Base-by-base conservation (phyloP, 2,888 invertebrate species). In the Elgonia sp. region DNA sequence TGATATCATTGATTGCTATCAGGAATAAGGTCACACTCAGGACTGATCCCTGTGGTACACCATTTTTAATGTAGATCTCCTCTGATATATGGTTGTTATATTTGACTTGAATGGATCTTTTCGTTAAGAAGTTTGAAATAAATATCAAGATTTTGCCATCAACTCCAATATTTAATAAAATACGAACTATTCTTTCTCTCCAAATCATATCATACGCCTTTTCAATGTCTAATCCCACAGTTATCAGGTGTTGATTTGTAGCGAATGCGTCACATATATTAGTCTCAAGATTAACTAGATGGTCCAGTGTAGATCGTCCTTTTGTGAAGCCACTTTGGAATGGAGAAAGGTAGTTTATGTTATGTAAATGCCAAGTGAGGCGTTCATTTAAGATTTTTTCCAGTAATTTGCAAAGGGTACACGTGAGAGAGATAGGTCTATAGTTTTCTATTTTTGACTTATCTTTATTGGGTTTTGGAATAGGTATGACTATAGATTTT, bases 131-230 rank as follows among this genome's bases (percentile, higher is more conserved):
- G n/a, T 57, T 57, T 57, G 16, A 12, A 14, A 57, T 18, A n/a
- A 57, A 57, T 9, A n/a, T 57, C 9, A 18, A 18, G 20, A 57
- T 1, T 12, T 14, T 57, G 50, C 55, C 55, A 18, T 57, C 2
- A 20, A 57, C 3, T 9, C 55, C 55, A 57, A 57, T 57, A 57
- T n/a, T 9, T n/a, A 57, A 7, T 18, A 90, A 67, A 10, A 89
- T 81, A 50, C 81, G 37, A 6, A 90, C 18, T 0, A 89, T 73
- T 39, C 89, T 65, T 18, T 83, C 79, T 46, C 57, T 81, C 89
- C 87, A 90, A 1, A 88, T 63, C 67, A 88, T 87, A 53, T 90
- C 89, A 40, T 88, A 91, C 0, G 90, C 90, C 46, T 90, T 90
- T 65, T 90, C 90, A 16, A 72, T 55, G 18, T 73, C 73, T 4